Evolutionary conservation across 2,888 invertebrate genomes (phyloP), one percentile per base, ranked within the genome.

Genomic region (Seira ritae): DNA sequence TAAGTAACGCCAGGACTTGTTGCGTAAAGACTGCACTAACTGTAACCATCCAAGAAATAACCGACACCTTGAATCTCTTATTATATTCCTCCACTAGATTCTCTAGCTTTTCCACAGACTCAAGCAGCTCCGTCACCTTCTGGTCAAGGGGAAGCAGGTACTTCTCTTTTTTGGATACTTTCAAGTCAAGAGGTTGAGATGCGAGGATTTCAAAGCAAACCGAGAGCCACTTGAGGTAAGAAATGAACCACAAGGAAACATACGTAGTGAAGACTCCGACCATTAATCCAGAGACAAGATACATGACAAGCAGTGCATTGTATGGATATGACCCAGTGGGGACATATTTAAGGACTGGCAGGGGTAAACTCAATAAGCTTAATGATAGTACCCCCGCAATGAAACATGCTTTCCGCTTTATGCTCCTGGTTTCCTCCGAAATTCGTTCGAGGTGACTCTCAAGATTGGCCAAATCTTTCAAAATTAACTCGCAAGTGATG

Each of bases 31-130:
- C 17, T n/a, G 24, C 12, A 1, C n/a, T 15, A 12, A n/a, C 17
- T 10, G 2, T 8, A 20, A 71, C 15, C 55, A 71, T 20, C 71
- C 71, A 71, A 1, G 42, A n/a, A 6, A 15, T 22, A 1, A 71
- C 2, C 0, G 71, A 55, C 15, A 71, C 55, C 12, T 60, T 15
- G 22, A 71, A 71, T 1, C 23, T 15, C 0, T 12, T 12, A 24
- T 71, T 71, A 12, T 46, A 55, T 46, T 55, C 60, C 15, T 55
- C n/a, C 1, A 71, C 71, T 4, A 71, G 55, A 1, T 17, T 15
- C 0, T 55, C 71, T 15, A 71, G 10, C n/a, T 17, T 24, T 23
- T 71, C 55, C n/a, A n/a, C 31, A 15, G 1, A 23, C 1, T 20
- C 2, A 1, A 68, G 0, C 31, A 68, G 1, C n/a, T 17, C 0